These are phyloP conservation scores for Enteromius radiatus DNA, from an alignment of 2,797 vertebrate species.

Conservation along the genomic window DNA sequence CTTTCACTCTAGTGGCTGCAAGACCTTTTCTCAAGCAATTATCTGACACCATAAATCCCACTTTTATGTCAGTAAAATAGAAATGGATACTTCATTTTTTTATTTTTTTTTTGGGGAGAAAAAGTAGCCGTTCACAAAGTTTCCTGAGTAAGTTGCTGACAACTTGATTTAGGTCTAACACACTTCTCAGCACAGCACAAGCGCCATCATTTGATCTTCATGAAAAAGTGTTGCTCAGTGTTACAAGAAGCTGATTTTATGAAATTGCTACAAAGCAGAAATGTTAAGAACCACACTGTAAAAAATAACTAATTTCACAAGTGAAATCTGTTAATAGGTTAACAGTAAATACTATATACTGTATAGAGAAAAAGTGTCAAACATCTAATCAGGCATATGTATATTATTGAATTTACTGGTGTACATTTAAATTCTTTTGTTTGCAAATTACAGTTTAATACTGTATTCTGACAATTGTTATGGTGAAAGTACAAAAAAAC, in stretches of 20 bases:
- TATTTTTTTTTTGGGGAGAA: conserved; percentile 31
- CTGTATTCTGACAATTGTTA: too few species aligned
- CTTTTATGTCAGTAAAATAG: conserved; percentile 33
- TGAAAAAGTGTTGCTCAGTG: background rate
- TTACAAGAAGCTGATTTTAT: background rate
- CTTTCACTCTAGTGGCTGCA: conserved; percentile 53
- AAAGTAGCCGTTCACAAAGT: conserved; percentile 19
- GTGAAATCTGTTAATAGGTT: too few species aligned
- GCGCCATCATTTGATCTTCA: background rate
- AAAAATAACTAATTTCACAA: too few species aligned
- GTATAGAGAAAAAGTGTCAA: too few species aligned
- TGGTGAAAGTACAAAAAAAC: too few species aligned
- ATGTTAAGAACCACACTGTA: background rate
- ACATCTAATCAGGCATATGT: too few species aligned
- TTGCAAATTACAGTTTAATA: too few species aligned
- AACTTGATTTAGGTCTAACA: background rate
- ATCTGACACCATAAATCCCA: conserved; percentile 62
- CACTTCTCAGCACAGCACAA: background rate
- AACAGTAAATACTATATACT: too few species aligned
- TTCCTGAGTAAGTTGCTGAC: background rate
- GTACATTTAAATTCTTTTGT: too few species aligned
- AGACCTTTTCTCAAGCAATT: conserved; percentile 58
- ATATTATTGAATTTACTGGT: too few species aligned
- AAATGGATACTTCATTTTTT: conserved; percentile 61
- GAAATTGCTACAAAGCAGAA: background rate